Conservation (phyloP, 2,888 invertebrate species). For the Macaria notata region DNA sequence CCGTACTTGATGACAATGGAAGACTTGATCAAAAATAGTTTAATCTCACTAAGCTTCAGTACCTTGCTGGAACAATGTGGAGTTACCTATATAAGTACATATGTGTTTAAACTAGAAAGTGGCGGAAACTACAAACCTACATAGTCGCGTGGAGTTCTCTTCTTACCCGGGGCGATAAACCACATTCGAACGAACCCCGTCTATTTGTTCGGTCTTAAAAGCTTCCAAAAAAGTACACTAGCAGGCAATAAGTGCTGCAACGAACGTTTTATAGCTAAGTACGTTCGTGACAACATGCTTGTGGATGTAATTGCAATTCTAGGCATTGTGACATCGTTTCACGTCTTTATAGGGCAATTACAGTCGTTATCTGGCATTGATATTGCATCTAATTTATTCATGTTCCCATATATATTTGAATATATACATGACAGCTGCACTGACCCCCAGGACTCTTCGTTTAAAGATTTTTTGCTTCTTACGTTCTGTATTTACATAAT, state of each 20-base stretch:
- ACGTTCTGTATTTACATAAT: constrained; percentile 48
- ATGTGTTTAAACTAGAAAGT: background rate
- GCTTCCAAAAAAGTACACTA: constrained; percentile 58
- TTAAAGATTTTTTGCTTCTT: constrained; percentile 46
- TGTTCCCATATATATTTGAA: constrained; percentile 62
- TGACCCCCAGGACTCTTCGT: constrained; percentile 51
- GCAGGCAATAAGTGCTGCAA: constrained; percentile 60
- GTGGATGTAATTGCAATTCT: constrained; percentile 72
- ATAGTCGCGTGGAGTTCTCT: constrained; percentile 10
- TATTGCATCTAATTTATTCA: constrained; percentile 79
- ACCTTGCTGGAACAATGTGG: background rate
- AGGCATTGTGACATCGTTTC: constrained; percentile 74
- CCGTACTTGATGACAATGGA: too few relatives aligned
- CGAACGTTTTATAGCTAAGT: constrained; percentile 62
- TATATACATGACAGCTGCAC: constrained; percentile 64
- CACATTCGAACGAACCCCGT: constrained; percentile 22
- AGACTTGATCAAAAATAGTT: constrained; percentile 2
- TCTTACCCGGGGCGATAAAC: constrained; percentile 35
- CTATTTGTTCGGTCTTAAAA: constrained; percentile 41
- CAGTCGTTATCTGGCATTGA: constrained; percentile 79
- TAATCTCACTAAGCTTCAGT: constrained; percentile 18
- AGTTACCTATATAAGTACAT: background rate
- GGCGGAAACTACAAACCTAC: constrained; percentile 19
- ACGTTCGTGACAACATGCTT: constrained; percentile 69
- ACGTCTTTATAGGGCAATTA: constrained; percentile 79